phyloP scores from a whole-genome alignment of 2,113 vertebrate genomes.

The Syngnathoides biaculeatus region DNA sequence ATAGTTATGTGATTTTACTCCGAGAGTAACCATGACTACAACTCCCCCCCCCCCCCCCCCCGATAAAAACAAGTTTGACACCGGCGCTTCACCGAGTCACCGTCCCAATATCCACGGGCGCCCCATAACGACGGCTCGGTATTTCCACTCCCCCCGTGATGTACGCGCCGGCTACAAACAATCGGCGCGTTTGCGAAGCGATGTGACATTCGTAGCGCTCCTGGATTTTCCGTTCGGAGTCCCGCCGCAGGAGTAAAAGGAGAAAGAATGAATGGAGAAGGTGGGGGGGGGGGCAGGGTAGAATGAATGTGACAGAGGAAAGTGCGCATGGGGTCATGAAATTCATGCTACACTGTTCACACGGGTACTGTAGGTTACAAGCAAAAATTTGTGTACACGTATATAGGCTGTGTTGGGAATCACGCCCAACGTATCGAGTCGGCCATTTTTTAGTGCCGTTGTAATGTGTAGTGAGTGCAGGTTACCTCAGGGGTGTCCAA shows the following conservation, averaged over 20 bases:
- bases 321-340: constrained; percentile 13
- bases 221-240: constrained; percentile 46
- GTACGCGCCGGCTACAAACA: constrained; percentile 59
- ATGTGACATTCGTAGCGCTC: constrained; percentile 65
- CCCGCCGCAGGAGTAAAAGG: constrained; percentile 22
- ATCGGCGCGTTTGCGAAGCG: constrained; percentile 64
- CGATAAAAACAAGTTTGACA: neutral
- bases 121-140: neutral
- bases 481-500: too few relatives aligned
- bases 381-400: too few relatives aligned
- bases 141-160: constrained; percentile 19
- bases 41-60: neutral
- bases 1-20: neutral
- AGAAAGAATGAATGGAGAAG: constrained; percentile 12
- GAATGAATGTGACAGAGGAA: constrained; percentile 4
- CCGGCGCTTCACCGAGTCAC: neutral
- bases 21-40: neutral
- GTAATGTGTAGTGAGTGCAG: too few relatives aligned
- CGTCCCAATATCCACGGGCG: constrained; percentile 2
- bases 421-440: too few relatives aligned
- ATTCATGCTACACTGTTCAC: too few relatives aligned
- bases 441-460: too few relatives aligned
- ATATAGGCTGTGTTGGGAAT: too few relatives aligned
- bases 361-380: too few relatives aligned
- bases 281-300: constrained; percentile 11